Evolutionary conservation across 2,113 vertebrate species (phyloP).

Genomic region (Rhizomys pruinosus): DNA sequence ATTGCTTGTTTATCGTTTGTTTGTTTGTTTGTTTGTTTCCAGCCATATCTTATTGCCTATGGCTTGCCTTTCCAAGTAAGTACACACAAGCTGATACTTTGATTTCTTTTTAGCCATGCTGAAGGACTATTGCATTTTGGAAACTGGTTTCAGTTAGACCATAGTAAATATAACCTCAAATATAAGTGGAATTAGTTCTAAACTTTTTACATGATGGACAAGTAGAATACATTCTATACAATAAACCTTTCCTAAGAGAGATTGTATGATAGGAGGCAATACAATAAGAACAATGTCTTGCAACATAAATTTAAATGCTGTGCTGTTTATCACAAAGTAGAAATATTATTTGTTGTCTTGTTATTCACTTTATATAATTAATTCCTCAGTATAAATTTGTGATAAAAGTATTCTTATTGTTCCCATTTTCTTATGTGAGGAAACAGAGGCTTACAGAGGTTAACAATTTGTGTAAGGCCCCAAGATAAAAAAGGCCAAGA

Average conservation of each 20-base stretch:
- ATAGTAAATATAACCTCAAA: slow-evolving; percentile 38
- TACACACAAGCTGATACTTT: neutral
- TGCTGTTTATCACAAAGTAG: slow-evolving; percentile 12
- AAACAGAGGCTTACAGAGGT: slow-evolving; percentile 25
- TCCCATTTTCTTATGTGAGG: neutral
- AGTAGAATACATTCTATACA: neutral
- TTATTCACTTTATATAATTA: slow-evolving; percentile 28
- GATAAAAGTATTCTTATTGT: neutral
- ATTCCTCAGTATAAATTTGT: slow-evolving; percentile 10
- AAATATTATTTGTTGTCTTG: slow-evolving; percentile 46
- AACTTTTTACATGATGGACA: neutral
- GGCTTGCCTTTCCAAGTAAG: neutral
- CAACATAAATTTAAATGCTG: slow-evolving; percentile 15
- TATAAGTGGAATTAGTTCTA: slow-evolving; percentile 25
- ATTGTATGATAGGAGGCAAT: slow-evolving; percentile 10
- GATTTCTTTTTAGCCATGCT: neutral
- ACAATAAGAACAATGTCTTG: neutral
- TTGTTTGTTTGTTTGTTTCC: neutral
- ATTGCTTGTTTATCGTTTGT: neutral
- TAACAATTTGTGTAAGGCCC: slow-evolving; percentile 9
- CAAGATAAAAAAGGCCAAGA: neutral
- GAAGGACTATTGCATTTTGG: neutral
- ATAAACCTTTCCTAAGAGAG: neutral
- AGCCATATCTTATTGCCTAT: neutral
- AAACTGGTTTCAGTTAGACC: neutral